Conservation (phyloP, 1,140 invertebrate species). For the Asbolus verrucosus region DNA sequence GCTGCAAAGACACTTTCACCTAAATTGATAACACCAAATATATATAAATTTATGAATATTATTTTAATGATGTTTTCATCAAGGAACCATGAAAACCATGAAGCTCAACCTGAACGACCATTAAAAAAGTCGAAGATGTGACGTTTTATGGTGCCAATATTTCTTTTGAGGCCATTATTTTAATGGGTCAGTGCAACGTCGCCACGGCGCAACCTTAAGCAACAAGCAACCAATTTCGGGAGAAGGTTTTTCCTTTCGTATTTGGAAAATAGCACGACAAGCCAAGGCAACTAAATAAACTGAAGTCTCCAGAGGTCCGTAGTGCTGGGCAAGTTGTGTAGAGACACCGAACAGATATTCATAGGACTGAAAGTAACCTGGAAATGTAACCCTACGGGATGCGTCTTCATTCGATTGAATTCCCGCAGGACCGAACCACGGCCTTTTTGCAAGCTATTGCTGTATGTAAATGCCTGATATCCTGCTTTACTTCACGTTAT, state of each 20-base stretch:
- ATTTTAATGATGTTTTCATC: too few relatives aligned
- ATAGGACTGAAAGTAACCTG: constrained; percentile 49
- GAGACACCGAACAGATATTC: constrained; percentile 49
- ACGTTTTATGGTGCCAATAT: too few relatives aligned
- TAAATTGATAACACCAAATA: too few relatives aligned
- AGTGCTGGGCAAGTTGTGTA: constrained; percentile 35
- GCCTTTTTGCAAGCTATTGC: constrained; percentile 49
- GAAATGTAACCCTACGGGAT: constrained; percentile 47
- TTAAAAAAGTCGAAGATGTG: too few relatives aligned
- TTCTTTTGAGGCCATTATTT: too few relatives aligned
- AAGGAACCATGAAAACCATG: too few relatives aligned
- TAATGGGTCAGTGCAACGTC: too few relatives aligned
- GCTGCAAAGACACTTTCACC: too few relatives aligned
- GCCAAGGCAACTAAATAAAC: constrained; percentile 45
- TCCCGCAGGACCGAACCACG: constrained; percentile 38
- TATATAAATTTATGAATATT: too few relatives aligned
- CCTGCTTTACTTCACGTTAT: constrained; percentile 29
- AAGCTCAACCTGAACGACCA: too few relatives aligned
- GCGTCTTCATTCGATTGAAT: constrained; percentile 51
- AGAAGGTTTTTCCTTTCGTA: constrained; percentile 23
- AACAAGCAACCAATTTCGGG: constrained; percentile 26
- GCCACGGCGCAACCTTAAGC: too few relatives aligned
- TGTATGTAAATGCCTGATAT: constrained; percentile 47
- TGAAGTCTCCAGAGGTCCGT: constrained; percentile 46
- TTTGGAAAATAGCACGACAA: constrained; percentile 46